These are phyloP conservation scores for Cephus runcator DNA, from an alignment of 2,888 invertebrate genomes.

Conservation along the genomic window DNA sequence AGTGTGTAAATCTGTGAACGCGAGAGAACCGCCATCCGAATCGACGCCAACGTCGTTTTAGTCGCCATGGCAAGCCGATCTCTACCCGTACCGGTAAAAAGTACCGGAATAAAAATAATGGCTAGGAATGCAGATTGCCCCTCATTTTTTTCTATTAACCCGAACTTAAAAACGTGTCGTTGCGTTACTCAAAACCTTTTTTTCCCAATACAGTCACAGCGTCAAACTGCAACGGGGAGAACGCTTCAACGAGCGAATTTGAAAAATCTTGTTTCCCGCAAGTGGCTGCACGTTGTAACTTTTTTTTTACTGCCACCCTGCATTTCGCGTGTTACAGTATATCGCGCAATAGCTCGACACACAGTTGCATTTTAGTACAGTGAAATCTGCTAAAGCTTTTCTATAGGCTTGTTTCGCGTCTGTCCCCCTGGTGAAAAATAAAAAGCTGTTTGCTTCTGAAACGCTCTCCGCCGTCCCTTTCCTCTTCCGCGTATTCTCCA, in stretches of 20 bases:
- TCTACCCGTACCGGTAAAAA: conserved; percentile 50
- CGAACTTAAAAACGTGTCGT: conserved; percentile 50
- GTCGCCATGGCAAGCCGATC: neutral
- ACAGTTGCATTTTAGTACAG: neutral
- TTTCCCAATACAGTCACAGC: neutral
- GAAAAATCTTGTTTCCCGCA: neutral
- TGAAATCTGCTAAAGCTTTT: neutral
- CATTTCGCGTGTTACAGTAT: neutral
- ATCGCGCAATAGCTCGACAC: neutral
- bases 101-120: conserved; percentile 60
- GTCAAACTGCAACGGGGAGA: neutral
- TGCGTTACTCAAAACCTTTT: neutral
- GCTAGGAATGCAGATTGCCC: conserved; percentile 50
- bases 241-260: neutral
- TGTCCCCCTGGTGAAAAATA: neutral
- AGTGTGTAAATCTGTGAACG: conserved; percentile 1
- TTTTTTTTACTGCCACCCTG: neutral
- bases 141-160: conserved; percentile 58
- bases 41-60: neutral
- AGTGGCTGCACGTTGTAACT: neutral
- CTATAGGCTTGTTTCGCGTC: neutral
- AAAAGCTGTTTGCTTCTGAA: neutral
- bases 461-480: neutral
- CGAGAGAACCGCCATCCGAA: neutral
- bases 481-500: neutral